Percentiles rank a stretch among this genome's conserved stretches.
These are phyloP conservation scores for Sicus ferrugineus DNA, from an alignment of 2,888 invertebrate species.

Conservation along the genomic window DNA sequence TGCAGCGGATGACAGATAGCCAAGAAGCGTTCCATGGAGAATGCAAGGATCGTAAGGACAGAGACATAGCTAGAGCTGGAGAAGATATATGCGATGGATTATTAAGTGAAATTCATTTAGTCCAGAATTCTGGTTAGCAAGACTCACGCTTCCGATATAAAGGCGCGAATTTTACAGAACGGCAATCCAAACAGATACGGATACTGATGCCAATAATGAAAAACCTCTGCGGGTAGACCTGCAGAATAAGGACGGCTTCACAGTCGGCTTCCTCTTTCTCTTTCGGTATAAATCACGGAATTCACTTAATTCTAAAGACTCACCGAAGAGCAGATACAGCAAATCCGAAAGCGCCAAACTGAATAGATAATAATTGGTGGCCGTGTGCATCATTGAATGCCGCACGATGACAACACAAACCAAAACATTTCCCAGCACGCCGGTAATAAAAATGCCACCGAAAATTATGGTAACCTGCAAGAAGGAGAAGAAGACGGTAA, in stretches of 20 bases:
- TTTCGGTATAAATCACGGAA: no score
- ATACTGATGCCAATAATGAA: slow-evolving; percentile 87
- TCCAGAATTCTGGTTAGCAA: background rate
- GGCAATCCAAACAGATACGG: slow-evolving; percentile 82
- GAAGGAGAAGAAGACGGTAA: slow-evolving; percentile 39
- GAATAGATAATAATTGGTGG: slow-evolving; percentile 92
- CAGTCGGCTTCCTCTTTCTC: no score
- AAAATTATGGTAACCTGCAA: slow-evolving; percentile 74
- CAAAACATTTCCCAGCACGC: slow-evolving; percentile 82
- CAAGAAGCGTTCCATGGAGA: slow-evolving; percentile 88
- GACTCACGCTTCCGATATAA: slow-evolving; percentile 87
- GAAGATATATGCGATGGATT: background rate
- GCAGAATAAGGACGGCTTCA: no score
- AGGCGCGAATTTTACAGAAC: slow-evolving; percentile 83
- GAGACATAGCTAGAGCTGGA: slow-evolving; percentile 87
- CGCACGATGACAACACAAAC: slow-evolving; percentile 86
- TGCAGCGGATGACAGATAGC: slow-evolving; percentile 91
- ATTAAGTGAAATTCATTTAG: background rate
- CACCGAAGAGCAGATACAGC: slow-evolving; percentile 80
- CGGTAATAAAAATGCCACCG: slow-evolving; percentile 80
- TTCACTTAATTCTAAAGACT: slow-evolving; percentile 60
- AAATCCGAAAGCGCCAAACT: slow-evolving; percentile 88
- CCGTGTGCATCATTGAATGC: slow-evolving; percentile 84
- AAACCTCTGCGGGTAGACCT: slow-evolving; percentile 88
- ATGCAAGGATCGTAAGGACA: slow-evolving; percentile 89